Evolutionary conservation across 2,888 invertebrate genomes (phyloP).

Genomic region (Cyclophora albipunctata): DNA sequence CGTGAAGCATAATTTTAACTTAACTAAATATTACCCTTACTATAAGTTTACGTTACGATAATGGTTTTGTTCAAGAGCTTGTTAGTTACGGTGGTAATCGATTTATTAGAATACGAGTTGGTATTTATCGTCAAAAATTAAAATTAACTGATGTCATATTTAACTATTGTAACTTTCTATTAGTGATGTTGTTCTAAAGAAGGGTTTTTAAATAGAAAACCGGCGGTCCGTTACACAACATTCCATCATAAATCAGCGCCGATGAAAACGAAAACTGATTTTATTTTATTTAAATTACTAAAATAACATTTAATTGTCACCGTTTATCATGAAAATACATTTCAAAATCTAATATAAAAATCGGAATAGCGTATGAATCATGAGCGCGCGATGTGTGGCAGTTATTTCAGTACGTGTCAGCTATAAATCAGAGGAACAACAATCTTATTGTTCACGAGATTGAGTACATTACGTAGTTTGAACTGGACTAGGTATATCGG

Average conservation of each 20-base stretch:
- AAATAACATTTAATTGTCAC: constrained; percentile 4
- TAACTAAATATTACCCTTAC: constrained; percentile 57
- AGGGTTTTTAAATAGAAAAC: no score
- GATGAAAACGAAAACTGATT: neutral
- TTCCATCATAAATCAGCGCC: no score
- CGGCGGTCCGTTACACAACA: no score
- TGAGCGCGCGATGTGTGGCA: constrained; percentile 23
- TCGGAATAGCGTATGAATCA: constrained; percentile 37
- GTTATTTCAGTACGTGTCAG: constrained; percentile 19
- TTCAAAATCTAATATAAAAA: constrained; percentile 17
- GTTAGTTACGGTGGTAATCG: neutral
- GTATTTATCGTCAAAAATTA: neutral
- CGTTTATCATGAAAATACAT: constrained; percentile 10
- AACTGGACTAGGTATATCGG: constrained; percentile 34
- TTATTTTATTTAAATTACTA: constrained; percentile 1
- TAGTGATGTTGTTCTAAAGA: neutral
- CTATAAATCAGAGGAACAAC: constrained; percentile 18
- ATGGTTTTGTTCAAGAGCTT: neutral
- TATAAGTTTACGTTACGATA: constrained; percentile 19
- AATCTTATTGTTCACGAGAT: constrained; percentile 24
- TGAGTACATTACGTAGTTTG: constrained; percentile 23
- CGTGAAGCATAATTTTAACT: constrained; percentile 17
- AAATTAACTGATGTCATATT: constrained; percentile 4
- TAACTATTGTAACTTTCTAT: neutral
- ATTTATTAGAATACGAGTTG: constrained; percentile 1